phyloP scores from a whole-genome alignment of 2,888 invertebrate species.

The Hetaerina titia region DNA sequence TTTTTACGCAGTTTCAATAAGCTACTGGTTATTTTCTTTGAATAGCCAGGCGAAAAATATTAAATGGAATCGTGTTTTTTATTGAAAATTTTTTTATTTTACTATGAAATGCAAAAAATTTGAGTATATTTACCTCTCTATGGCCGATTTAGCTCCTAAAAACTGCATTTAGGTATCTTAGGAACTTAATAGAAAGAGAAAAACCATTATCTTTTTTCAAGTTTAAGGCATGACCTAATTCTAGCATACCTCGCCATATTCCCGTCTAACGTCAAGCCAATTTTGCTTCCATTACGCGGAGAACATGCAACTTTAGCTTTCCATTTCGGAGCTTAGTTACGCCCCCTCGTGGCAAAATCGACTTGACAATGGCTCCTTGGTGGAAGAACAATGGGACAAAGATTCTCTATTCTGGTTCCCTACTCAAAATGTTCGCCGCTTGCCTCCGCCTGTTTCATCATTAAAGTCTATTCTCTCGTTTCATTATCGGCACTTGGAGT shows the following conservation, averaged over 20 bases:
- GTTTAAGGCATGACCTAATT: background rate
- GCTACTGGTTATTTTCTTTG: too few relatives aligned
- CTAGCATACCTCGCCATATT: background rate
- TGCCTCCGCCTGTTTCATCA: slow-evolving; percentile 2
- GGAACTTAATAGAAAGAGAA: background rate
- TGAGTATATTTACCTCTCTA: too few relatives aligned
- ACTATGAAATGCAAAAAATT: too few relatives aligned
- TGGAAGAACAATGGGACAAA: slow-evolving; percentile 13
- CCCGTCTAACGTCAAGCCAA: background rate
- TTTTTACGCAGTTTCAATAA: too few relatives aligned
- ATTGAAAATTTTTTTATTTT: too few relatives aligned
- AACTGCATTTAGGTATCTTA: too few relatives aligned
- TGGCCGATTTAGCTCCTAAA: too few relatives aligned
- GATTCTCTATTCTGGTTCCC: background rate
- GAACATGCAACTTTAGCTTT: background rate
- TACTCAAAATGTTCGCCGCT: background rate
- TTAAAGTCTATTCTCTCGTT: slow-evolving; percentile 33
- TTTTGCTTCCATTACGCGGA: background rate
- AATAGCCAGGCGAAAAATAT: too few relatives aligned
- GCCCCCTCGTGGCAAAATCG: background rate
- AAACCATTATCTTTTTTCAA: background rate
- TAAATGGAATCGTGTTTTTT: too few relatives aligned
- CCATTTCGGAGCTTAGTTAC: background rate
- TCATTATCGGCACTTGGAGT: background rate
- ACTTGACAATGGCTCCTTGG: background rate